These are phyloP conservation scores for Beris morrisii DNA, from an alignment of 2,888 invertebrate species.

Conservation along the genomic window DNA sequence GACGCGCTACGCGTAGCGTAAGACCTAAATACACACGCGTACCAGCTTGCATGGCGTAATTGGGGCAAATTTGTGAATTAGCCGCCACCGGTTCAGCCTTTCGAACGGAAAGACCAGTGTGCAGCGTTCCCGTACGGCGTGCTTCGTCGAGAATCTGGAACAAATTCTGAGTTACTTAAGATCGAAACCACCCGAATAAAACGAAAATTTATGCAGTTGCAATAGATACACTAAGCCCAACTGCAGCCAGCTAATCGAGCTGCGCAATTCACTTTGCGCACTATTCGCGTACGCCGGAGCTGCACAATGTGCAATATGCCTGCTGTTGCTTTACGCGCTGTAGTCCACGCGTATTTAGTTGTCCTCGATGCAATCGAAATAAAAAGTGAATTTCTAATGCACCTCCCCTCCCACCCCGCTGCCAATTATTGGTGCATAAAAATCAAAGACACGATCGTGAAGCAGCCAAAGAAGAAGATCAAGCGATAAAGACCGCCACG, in stretches of 20 bases:
- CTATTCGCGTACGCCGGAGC: not conserved
- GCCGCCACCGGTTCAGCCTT: no score
- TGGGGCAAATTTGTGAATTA: no score
- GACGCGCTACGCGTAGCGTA: no score
- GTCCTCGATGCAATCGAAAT: slow-evolving; percentile 27
- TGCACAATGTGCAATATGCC: slow-evolving; percentile 25
- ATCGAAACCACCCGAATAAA: slow-evolving; percentile 12
- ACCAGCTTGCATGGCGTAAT: no score
- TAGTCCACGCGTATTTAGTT: not conserved
- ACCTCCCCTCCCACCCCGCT: no score
- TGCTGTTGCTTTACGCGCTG: not conserved
- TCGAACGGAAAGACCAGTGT: no score
- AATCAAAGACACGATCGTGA: slow-evolving; percentile 1
- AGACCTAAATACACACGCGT: no score
- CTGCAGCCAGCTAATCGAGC: not conserved
- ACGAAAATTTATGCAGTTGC: not conserved
- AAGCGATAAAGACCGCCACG: slow-evolving; percentile 14
- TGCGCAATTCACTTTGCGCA: not conserved
- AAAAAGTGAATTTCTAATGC: slow-evolving; percentile 30
- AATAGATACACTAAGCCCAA: no score
- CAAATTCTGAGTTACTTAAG: slow-evolving; percentile 21
- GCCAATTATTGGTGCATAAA: not conserved
- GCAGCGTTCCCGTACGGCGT: no score
- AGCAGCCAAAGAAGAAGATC: slow-evolving; percentile 13
- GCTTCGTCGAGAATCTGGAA: slow-evolving; percentile 9